Base-by-base conservation (phyloP, 1,140 invertebrate species). In the Drosophila takahashii region DNA sequence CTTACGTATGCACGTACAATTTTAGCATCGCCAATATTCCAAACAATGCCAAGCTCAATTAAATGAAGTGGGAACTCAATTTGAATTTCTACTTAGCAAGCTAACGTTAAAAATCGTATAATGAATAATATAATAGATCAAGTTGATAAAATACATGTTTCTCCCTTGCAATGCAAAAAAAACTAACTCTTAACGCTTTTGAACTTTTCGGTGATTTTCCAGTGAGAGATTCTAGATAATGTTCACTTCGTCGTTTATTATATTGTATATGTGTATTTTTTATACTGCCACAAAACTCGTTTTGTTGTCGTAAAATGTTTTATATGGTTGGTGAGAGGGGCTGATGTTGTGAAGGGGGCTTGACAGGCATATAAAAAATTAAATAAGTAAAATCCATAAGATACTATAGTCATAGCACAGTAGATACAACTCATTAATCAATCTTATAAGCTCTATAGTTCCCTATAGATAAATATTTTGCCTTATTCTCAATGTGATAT, bases 171-270 rank as follows among this genome's bases (percentile, higher is more conserved):
- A 10, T 41, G 42, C 34, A 48, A 42, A 34, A 27, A 41, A 44
- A n/a, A 36, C 15, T 13, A 39, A 8, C 29, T 48, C 39, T 44
- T 41, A 41, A 48, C 42, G 48, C 39, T 56, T 56, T 59, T 42
- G 6, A 59, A 64, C 53, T 58, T 62, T 77, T 81, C 18, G 53
- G 72, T 65, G 54, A 77, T 81, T 80, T 80, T 77, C 78, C 65
- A 81, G 78, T 77, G 76, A 27, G 50, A 51, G 51, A 67, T 74
- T 73, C 60, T 64, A 81, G 78, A 81, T 65, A 72, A 64, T 77
- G 42, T 64, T 74, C 42, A 67, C 42, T 56, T 44, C 16, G 39
- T 26, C 26, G 41, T 56, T 70, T 70, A 39, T 69, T 71, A 50
- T 72, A 51, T 65, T 52, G 22, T 65, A 16, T 56, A 18, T 29